Conservation (phyloP, 1,140 invertebrate species). For the Dufourea novaeangliae region DNA sequence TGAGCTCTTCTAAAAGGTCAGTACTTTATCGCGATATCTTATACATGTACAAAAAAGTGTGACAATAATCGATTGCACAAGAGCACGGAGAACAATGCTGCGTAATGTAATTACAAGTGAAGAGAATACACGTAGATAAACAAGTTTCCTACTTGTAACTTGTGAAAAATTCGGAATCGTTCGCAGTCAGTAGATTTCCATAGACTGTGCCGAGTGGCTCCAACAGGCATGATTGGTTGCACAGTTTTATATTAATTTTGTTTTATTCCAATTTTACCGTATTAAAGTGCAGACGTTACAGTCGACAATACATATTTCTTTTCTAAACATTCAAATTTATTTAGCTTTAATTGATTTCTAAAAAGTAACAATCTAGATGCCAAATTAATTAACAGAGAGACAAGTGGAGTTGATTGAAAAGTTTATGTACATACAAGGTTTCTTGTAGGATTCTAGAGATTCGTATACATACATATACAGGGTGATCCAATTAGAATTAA, state of each 20-base stretch:
- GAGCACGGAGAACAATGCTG: background rate
- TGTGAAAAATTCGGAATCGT: slow-evolving; percentile 9
- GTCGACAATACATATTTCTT: too few species aligned
- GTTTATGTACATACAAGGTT: too few species aligned
- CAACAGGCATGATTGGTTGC: slow-evolving; percentile 21
- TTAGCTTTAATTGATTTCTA: background rate
- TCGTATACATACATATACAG: too few species aligned
- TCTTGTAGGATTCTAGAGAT: background rate
- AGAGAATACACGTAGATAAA: slow-evolving; percentile 31
- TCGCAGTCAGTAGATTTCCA: slow-evolving; percentile 57
- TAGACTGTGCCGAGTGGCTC: slow-evolving; percentile 1
- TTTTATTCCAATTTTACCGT: background rate
- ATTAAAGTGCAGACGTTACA: too few species aligned
- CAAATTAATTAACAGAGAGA: background rate
- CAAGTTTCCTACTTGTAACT: slow-evolving; percentile 20
- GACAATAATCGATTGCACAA: background rate
- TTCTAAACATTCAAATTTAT: too few species aligned
- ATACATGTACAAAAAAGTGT: background rate
- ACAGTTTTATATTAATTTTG: too few species aligned
- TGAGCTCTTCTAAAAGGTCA: background rate
- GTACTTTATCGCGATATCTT: slow-evolving; percentile 34
- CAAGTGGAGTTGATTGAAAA: too few species aligned
- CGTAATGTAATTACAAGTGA: slow-evolving; percentile 20
- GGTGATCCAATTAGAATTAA: too few species aligned
- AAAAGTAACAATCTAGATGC: background rate